phyloP scores from a whole-genome alignment of 2,888 invertebrate genomes.

The Lithophane ornitopus region DNA sequence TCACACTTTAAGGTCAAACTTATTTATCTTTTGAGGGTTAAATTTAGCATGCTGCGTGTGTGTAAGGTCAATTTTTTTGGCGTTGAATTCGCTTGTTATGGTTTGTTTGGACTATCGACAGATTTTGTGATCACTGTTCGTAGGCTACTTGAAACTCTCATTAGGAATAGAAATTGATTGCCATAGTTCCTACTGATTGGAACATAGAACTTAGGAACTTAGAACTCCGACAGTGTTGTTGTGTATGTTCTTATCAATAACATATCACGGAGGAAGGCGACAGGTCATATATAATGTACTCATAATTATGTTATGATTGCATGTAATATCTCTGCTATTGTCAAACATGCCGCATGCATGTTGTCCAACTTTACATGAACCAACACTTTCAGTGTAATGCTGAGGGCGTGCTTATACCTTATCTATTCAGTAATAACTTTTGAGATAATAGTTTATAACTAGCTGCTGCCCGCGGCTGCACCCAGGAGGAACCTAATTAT shows the following conservation, averaged over 20 bases:
- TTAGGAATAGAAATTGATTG: background rate
- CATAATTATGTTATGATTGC: conserved; percentile 25
- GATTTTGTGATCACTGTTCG: background rate
- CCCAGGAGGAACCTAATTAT: too few relatives aligned
- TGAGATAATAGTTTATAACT: too few relatives aligned
- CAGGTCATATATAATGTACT: conserved; percentile 40
- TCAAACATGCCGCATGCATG: conserved; percentile 26
- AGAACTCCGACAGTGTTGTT: conserved; percentile 17
- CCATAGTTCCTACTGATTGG: background rate
- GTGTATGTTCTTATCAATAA: conserved; percentile 36
- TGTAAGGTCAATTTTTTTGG: conserved; percentile 6
- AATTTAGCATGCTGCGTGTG: conserved; percentile 3
- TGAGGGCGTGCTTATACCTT: background rate
- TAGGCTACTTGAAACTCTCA: background rate
- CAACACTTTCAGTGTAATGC: conserved; percentile 9
- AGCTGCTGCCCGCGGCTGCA: too few relatives aligned
- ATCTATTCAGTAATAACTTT: too few relatives aligned
- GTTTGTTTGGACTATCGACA: conserved; percentile 10
- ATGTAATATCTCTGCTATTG: conserved; percentile 24
- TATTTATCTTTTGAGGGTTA: conserved; percentile 23
- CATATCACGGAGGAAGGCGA: conserved; percentile 21
- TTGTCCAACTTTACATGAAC: conserved; percentile 12
- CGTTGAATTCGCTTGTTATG: background rate
- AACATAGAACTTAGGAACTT: background rate
- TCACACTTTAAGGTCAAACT: conserved; percentile 35